phyloP scores from a whole-genome alignment of 1,140 invertebrate species.

The Coboldia fuscipes region DNA sequence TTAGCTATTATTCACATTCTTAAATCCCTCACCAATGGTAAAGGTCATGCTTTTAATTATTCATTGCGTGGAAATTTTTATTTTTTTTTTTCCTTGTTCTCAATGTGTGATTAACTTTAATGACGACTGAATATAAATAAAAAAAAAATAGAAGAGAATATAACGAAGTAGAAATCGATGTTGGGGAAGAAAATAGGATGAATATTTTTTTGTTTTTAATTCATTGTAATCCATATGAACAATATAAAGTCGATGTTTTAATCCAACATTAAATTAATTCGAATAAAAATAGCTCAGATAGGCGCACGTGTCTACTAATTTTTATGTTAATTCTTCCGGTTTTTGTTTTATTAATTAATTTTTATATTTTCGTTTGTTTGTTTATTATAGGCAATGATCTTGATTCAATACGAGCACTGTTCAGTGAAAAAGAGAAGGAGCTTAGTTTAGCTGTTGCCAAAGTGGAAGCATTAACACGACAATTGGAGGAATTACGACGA shows the following conservation, averaged over 20 bases:
- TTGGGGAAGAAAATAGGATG: background rate
- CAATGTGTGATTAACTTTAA: background rate
- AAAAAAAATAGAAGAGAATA: background rate
- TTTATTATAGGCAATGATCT: constrained; percentile 69
- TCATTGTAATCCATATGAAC: too few relatives aligned
- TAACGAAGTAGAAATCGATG: background rate
- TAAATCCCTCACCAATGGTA: too few relatives aligned
- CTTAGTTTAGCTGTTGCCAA: constrained; percentile 82
- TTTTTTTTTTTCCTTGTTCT: background rate
- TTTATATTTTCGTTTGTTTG: constrained; percentile 6
- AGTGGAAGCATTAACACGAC: constrained; percentile 83
- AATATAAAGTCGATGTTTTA: too few relatives aligned
- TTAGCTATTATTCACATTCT: too few relatives aligned
- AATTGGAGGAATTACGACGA: constrained; percentile 70
- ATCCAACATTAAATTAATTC: too few relatives aligned
- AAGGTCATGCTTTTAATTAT: too few relatives aligned
- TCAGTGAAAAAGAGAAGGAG: constrained; percentile 96
- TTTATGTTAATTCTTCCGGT: too few relatives aligned
- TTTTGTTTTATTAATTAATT: background rate
- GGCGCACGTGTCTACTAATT: too few relatives aligned
- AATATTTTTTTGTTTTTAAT: constrained; percentile 4
- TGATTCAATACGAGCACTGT: constrained; percentile 83
- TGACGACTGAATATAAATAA: background rate
- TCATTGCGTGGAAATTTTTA: too few relatives aligned
- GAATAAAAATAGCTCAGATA: too few relatives aligned